phyloP scores from a whole-genome alignment of 2,113 vertebrate species.

The Ariopsis seemanni region DNA sequence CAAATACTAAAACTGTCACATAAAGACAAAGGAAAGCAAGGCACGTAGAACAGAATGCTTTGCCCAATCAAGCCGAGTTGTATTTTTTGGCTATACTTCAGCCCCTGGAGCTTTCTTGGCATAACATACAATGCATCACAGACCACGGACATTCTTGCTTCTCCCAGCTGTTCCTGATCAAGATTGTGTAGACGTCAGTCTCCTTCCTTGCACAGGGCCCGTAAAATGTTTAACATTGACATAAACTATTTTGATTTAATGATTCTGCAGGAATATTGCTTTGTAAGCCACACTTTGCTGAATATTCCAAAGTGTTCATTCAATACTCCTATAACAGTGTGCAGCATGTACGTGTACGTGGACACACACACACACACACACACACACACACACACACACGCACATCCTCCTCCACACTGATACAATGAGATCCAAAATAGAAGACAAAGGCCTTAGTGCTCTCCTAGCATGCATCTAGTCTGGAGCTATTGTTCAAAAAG shows the following conservation, averaged over 20 bases:
- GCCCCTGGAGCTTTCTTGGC: slow-evolving; percentile 36
- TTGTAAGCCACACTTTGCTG: background rate
- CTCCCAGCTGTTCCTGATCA: slow-evolving; percentile 50
- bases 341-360: background rate
- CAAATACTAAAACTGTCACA: slow-evolving; percentile 34
- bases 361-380: background rate
- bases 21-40: slow-evolving; percentile 10
- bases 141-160: slow-evolving; percentile 37
- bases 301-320: slow-evolving; percentile 8
- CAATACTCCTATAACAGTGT: slow-evolving; percentile 23
- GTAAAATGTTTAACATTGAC: slow-evolving; percentile 1
- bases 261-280: slow-evolving; percentile 1
- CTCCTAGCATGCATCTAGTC: background rate
- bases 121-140: slow-evolving; percentile 35
- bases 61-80: slow-evolving; percentile 10
- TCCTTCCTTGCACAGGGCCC: background rate
- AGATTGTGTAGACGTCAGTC: slow-evolving; percentile 37
- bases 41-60: background rate
- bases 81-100: slow-evolving; percentile 40
- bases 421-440: slow-evolving; percentile 48
- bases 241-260: slow-evolving; percentile 25
- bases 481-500: background rate
- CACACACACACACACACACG: background rate
- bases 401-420: slow-evolving; percentile 40
- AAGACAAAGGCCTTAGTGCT: slow-evolving; percentile 19